phyloP scores from a whole-genome alignment of 2,888 invertebrate genomes.

The Lottia scabra region DNA sequence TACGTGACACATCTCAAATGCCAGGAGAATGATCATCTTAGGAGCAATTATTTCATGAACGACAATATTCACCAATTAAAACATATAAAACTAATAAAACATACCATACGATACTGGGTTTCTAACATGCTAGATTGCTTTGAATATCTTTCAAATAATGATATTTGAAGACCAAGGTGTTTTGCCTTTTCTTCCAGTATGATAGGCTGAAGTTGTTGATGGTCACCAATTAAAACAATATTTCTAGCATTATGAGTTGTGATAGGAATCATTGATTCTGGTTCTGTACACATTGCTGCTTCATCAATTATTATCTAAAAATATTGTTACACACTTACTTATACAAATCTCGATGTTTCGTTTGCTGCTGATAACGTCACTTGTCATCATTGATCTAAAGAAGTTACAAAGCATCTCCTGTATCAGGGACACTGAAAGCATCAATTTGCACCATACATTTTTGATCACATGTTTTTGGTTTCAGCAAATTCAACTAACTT shows the following conservation, averaged over 20 bases:
- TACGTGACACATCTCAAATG: too few species aligned
- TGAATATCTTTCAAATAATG: constrained; percentile 54
- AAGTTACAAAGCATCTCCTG: too few species aligned
- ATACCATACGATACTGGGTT: constrained; percentile 61
- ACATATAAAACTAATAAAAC: neutral
- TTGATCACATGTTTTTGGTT: too few species aligned
- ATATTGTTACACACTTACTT: neutral
- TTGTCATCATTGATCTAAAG: too few species aligned
- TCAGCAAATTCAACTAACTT: too few species aligned
- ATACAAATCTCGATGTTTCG: neutral
- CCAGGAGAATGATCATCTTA: too few species aligned
- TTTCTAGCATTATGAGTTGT: constrained; percentile 37
- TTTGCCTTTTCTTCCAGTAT: constrained; percentile 40
- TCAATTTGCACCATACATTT: too few species aligned
- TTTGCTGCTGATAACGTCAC: too few species aligned
- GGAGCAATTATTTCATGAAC: too few species aligned
- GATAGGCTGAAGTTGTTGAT: constrained; percentile 47
- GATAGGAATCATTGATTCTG: constrained; percentile 65
- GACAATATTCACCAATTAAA: too few species aligned
- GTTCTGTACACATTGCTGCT: constrained; percentile 58
- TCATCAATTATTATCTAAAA: constrained; percentile 64
- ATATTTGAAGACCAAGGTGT: constrained; percentile 48
- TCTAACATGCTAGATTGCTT: constrained; percentile 47
- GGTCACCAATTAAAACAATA: constrained; percentile 60
- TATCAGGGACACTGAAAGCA: too few species aligned